phyloP scores from a whole-genome alignment of 2,888 invertebrate species.

The Ceratothoa steindachneri region DNA sequence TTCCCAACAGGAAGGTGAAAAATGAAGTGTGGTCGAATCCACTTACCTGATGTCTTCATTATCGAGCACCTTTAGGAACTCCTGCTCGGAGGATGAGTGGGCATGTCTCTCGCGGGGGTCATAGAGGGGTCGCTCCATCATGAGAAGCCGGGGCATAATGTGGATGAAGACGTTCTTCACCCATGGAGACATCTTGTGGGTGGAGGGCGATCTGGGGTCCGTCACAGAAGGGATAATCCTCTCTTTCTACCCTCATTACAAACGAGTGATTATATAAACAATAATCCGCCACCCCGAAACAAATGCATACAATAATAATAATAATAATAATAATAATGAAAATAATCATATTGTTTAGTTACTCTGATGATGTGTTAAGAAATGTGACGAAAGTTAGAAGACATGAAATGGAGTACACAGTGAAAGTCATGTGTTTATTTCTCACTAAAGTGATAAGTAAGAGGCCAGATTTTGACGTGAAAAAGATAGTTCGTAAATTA shows the following conservation, averaged over 20 bases:
- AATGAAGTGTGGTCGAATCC: background rate
- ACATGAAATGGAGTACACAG: too few species aligned
- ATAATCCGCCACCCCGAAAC: background rate
- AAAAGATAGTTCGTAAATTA: too few species aligned
- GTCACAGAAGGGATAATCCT: slow-evolving; percentile 8
- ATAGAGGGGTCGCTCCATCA: slow-evolving; percentile 88
- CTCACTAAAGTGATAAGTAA: too few species aligned
- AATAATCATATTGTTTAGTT: background rate
- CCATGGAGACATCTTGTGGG: slow-evolving; percentile 89
- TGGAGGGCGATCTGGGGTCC: slow-evolving; percentile 76
- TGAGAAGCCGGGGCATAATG: slow-evolving; percentile 81
- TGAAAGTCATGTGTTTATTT: too few species aligned
- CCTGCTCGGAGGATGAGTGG: slow-evolving; percentile 24
- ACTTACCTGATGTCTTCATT: slow-evolving; percentile 31
- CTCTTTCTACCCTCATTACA: too few species aligned
- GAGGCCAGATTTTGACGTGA: too few species aligned
- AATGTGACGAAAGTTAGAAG: too few species aligned
- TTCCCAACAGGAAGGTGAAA: background rate
- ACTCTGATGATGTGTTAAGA: too few species aligned
- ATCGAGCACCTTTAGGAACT: slow-evolving; percentile 25
- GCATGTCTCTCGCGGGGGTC: slow-evolving; percentile 51
- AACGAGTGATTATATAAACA: too few species aligned
- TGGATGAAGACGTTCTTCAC: slow-evolving; percentile 84
- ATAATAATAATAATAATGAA: background rate
- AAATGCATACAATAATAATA: too few species aligned